A percentile compares a stretch with the other conserved stretches of the same genome.
These are phyloP conservation scores for Scelioninae gen. 1 DNA, from an alignment of 2,888 invertebrate species.

Conservation along the genomic window DNA sequence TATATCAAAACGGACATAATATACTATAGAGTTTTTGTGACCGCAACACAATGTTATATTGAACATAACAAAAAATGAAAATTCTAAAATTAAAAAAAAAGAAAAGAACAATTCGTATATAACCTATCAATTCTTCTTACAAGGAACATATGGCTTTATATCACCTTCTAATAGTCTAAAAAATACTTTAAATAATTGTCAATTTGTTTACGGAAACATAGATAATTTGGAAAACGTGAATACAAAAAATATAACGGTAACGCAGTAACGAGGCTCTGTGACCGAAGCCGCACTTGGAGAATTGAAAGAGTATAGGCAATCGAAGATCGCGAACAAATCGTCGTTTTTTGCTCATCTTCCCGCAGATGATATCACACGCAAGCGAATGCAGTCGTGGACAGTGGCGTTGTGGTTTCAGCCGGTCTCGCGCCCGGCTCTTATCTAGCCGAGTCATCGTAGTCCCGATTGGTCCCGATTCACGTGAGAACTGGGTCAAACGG, in stretches of 20 bases:
- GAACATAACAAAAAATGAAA: too few species aligned
- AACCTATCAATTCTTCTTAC: too few species aligned
- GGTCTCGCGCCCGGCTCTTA: conserved; percentile 48
- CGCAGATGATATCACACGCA: conserved; percentile 1
- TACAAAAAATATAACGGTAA: conserved; percentile 3
- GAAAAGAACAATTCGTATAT: too few species aligned
- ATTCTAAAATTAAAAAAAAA: too few species aligned
- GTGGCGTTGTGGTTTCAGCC: conserved; percentile 16
- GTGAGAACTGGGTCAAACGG: conserved; percentile 75
- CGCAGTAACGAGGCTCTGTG: background rate
- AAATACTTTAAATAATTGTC: too few species aligned
- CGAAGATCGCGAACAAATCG: conserved; percentile 2
- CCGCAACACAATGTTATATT: too few species aligned
- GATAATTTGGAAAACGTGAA: background rate
- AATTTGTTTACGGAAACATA: too few species aligned
- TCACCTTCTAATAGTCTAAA: too few species aligned
- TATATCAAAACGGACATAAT: too few species aligned
- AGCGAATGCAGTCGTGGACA: conserved; percentile 7
- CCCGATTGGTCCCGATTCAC: conserved; percentile 73
- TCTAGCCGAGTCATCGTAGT: conserved; percentile 74
- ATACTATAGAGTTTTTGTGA: too few species aligned
- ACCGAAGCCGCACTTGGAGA: background rate
- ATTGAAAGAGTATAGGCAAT: background rate
- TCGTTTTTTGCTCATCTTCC: conserved; percentile 11
- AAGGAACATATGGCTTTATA: too few species aligned